Percentiles rank a stretch among this genome's conserved stretches.
phyloP scores from a whole-genome alignment of 2,113 vertebrate species.

The Struthio camelus region DNA sequence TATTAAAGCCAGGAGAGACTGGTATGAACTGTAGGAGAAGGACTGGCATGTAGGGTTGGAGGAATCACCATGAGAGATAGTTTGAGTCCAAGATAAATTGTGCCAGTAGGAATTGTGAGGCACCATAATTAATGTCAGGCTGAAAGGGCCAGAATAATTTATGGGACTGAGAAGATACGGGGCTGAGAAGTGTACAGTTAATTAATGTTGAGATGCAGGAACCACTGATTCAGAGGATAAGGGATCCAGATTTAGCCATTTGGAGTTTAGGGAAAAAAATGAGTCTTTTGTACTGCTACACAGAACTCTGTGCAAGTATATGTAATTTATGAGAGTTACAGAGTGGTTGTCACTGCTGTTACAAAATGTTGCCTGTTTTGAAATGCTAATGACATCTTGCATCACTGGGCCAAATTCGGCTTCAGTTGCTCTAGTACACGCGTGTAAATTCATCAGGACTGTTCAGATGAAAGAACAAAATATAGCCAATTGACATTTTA shows the following conservation, averaged over 20 bases:
- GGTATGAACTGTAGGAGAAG: not conserved
- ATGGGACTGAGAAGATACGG: not conserved
- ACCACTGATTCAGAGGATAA: not conserved
- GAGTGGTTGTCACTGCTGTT: not conserved
- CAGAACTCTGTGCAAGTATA: not conserved
- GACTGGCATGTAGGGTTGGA: not conserved
- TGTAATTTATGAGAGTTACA: slow-evolving; percentile 27
- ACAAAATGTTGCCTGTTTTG: slow-evolving; percentile 54
- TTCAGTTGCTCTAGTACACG: not conserved
- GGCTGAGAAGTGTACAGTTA: not conserved
- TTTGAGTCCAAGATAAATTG: not conserved
- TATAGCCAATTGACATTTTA: not conserved
- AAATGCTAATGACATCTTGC: slow-evolving; percentile 53
- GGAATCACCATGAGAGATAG: not conserved
- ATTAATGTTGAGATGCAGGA: not conserved
- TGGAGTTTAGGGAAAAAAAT: not conserved
- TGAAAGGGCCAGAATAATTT: slow-evolving; percentile 37
- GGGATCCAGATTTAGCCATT: not conserved
- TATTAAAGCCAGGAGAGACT: not conserved
- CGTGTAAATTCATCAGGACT: not conserved
- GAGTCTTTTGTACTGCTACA: not conserved
- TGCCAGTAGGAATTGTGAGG: not conserved
- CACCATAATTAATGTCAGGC: slow-evolving; percentile 25
- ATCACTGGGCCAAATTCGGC: slow-evolving; percentile 25
- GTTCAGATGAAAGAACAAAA: not conserved